A percentile compares a stretch with the other conserved stretches of the same genome.
Evolutionary conservation across 2,113 vertebrate genomes (phyloP).

Genomic region (Abramis brama): DNA sequence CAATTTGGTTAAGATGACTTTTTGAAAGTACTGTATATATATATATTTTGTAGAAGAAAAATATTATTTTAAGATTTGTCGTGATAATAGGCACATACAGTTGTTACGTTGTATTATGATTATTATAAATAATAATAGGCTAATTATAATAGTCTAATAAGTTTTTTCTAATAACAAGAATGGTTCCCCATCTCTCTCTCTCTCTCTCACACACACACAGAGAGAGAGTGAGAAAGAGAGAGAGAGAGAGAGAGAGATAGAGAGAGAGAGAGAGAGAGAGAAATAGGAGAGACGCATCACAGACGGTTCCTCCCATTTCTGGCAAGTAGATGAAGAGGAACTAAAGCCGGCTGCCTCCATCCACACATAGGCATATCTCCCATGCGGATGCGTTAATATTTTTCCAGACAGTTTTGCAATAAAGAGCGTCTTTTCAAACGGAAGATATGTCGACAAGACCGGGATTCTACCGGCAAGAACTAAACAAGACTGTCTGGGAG

Average conservation of each 20-base stretch:
- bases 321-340: constrained; percentile 17
- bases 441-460: constrained; percentile 78
- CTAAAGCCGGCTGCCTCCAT: not conserved
- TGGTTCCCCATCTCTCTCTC: not conserved
- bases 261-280: constrained; percentile 13
- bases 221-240: too few species aligned
- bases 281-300: constrained; percentile 18
- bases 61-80: not conserved
- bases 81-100: not conserved
- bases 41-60: not conserved
- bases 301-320: constrained; percentile 52
- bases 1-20: not conserved
- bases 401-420: not conserved
- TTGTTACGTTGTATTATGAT: not conserved
- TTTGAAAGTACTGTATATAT: not conserved
- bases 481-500: constrained; percentile 98
- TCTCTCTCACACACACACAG: too few species aligned
- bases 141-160: not conserved
- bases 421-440: not conserved
- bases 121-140: not conserved
- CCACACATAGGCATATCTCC: constrained; percentile 1
- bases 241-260: too few species aligned
- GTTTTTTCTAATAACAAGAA: not conserved
- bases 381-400: not conserved
- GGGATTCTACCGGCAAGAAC: constrained; percentile 94